phyloP scores from a whole-genome alignment of 2,113 vertebrate genomes.

The Indri indri region DNA sequence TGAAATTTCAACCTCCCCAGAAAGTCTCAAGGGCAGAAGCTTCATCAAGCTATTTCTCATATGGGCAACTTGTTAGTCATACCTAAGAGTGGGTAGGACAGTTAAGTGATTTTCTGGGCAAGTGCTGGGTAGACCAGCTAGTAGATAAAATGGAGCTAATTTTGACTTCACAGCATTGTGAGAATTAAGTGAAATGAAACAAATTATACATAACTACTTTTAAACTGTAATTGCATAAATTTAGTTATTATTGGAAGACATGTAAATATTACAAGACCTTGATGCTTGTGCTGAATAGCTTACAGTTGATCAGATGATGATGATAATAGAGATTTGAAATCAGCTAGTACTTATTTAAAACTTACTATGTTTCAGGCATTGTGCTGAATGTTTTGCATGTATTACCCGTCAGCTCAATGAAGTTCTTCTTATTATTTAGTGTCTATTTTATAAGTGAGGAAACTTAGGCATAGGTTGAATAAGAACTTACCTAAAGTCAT shows the following conservation, averaged over 20 bases:
- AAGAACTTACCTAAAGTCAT: not conserved
- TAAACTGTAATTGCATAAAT: not conserved
- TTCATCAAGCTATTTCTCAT: not conserved
- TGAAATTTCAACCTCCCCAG: not conserved
- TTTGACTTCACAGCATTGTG: not conserved
- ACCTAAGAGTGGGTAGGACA: not conserved
- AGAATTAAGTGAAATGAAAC: conserved; percentile 9
- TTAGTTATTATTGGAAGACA: not conserved
- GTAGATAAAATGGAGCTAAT: not conserved
- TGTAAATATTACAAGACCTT: not conserved
- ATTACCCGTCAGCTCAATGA: not conserved
- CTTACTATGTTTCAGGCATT: not conserved
- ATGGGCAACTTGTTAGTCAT: not conserved
- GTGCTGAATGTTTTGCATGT: not conserved
- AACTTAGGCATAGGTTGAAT: not conserved
- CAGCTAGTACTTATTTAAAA: not conserved
- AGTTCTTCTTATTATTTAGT: not conserved
- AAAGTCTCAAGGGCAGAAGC: not conserved
- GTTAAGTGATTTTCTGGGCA: not conserved
- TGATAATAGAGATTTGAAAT: not conserved
- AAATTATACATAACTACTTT: not conserved
- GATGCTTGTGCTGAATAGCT: not conserved
- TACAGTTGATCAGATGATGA: not conserved
- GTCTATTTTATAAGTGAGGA: not conserved
- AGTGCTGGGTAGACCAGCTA: not conserved